phyloP scores from a whole-genome alignment of 2,113 vertebrate species.

The Delphinus delphis region DNA sequence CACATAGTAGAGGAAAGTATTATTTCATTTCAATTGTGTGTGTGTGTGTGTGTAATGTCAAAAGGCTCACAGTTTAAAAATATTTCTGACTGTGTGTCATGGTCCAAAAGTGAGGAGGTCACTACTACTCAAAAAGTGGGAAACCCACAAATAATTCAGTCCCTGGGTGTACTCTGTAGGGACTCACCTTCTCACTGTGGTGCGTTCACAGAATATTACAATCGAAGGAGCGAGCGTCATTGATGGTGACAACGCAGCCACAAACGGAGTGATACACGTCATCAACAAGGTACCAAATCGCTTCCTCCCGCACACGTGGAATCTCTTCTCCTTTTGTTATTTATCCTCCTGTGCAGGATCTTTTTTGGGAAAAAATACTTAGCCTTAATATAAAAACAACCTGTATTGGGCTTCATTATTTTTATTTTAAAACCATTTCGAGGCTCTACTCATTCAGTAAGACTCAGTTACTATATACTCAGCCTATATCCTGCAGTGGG shows the following conservation, averaged over 20 bases:
- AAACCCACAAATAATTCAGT: not conserved
- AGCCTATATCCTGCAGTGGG: not conserved
- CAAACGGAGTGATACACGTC: slow-evolving; percentile 92
- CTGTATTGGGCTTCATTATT: not conserved
- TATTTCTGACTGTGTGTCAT: not conserved
- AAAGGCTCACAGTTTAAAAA: not conserved
- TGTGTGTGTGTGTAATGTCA: not conserved
- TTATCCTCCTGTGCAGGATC: not conserved
- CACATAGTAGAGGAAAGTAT: not conserved
- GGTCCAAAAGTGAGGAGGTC: not conserved
- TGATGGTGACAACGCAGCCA: slow-evolving; percentile 85
- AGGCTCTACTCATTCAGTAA: not conserved
- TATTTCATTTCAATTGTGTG: not conserved
- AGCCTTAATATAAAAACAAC: not conserved
- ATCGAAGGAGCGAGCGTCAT: slow-evolving; percentile 87
- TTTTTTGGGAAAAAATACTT: not conserved
- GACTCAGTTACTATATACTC: not conserved
- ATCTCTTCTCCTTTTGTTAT: not conserved
- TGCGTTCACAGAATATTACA: slow-evolving; percentile 82
- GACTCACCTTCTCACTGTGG: not conserved
- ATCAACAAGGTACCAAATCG: slow-evolving; percentile 86
- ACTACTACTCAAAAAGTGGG: not conserved
- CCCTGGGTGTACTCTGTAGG: rapidly evolving
- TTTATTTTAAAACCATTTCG: not conserved
- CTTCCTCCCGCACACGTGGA: rapidly evolving